Evolutionary conservation across 2,888 invertebrate species (phyloP).

Genomic region (Ochropleura plecta): DNA sequence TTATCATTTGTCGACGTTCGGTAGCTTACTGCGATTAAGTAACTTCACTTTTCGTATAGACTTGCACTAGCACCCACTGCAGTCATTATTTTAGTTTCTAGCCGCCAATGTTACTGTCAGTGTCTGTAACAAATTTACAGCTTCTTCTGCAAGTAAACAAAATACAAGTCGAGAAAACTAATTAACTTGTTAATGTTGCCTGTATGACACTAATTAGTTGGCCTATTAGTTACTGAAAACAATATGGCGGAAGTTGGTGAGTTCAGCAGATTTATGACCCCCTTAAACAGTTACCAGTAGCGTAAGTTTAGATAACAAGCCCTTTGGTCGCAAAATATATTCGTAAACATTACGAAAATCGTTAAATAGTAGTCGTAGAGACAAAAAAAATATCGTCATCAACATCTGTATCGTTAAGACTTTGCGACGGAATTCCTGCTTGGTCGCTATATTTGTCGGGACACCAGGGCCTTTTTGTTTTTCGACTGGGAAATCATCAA

Average conservation of each 20-base stretch:
- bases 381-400: too few relatives aligned
- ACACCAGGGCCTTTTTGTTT: too few relatives aligned
- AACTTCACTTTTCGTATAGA: neutral
- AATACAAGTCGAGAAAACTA: conserved; percentile 22
- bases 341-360: too few relatives aligned
- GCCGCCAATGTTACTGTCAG: neutral
- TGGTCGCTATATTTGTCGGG: too few relatives aligned
- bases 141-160: conserved; percentile 17
- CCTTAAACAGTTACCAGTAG: neutral
- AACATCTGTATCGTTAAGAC: too few relatives aligned
- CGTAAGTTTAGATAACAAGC: conserved; percentile 14
- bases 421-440: too few relatives aligned
- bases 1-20: neutral
- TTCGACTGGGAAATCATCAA: too few relatives aligned
- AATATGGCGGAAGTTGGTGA: conserved; percentile 22
- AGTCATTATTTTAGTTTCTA: conserved; percentile 3
- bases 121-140: neutral
- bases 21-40: neutral
- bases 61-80: neutral
- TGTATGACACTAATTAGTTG: conserved; percentile 39
- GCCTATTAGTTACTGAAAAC: conserved; percentile 39
- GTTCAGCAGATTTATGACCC: conserved; percentile 37
- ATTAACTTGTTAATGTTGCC: conserved; percentile 34
- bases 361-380: too few relatives aligned
- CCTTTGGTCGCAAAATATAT: too few relatives aligned